A percentile compares a stretch with the other conserved stretches of the same genome.
Conservation (phyloP, 1,140 invertebrate species). For the Teleogryllus occipitalis region DNA sequence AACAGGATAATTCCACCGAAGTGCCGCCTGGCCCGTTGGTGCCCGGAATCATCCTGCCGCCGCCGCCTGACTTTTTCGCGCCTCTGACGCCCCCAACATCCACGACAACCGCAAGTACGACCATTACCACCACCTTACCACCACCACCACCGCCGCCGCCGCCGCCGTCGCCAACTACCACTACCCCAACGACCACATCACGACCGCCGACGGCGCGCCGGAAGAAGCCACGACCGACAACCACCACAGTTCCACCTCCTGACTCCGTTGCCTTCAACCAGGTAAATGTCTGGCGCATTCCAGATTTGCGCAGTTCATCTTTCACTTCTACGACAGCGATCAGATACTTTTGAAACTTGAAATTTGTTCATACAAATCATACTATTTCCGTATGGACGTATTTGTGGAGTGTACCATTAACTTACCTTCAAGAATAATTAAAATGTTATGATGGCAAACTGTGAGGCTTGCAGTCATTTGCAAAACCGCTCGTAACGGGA, state of each 20-base stretch:
- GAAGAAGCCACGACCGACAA: constrained; percentile 25
- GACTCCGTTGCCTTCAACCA: constrained; percentile 22
- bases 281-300: not conserved
- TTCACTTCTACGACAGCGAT: too few species aligned
- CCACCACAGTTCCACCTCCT: constrained; percentile 9
- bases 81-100: constrained; percentile 42
- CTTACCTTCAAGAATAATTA: too few species aligned
- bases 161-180: constrained; percentile 7
- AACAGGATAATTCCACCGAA: constrained; percentile 49
- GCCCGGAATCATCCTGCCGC: constrained; percentile 77
- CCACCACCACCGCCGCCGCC: constrained; percentile 20
- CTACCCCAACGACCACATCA: not conserved
- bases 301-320: constrained; percentile 12
- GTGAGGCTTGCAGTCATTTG: too few species aligned
- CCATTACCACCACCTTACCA: constrained; percentile 24
- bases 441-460: too few species aligned
- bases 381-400: too few species aligned
- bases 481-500: too few species aligned
- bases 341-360: too few species aligned
- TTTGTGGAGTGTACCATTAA: too few species aligned
- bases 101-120: constrained; percentile 30
- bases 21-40: constrained; percentile 77
- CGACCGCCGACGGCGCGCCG: not conserved
- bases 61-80: constrained; percentile 76
- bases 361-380: too few species aligned